phyloP scores from a whole-genome alignment of 2,797 vertebrate species.

The Varecia variegata region DNA sequence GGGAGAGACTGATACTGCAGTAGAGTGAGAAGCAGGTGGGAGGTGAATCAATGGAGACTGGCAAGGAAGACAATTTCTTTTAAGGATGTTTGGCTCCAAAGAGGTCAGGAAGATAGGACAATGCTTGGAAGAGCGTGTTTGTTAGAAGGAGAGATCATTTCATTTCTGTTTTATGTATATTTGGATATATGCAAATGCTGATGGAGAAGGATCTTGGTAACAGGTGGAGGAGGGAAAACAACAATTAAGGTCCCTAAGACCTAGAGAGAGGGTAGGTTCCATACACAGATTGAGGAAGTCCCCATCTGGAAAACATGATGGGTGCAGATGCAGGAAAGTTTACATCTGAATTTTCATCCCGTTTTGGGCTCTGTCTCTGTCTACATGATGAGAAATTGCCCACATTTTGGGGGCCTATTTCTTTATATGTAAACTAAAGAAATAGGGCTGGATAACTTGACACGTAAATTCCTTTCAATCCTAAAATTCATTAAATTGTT shows the following conservation, averaged over 20 bases:
- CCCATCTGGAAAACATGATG: too few species aligned
- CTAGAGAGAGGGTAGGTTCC: background rate
- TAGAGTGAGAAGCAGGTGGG: background rate
- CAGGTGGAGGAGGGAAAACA: background rate
- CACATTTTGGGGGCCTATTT: background rate
- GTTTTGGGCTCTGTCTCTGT: background rate
- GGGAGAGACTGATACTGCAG: too few species aligned
- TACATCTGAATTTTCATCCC: rapidly evolving
- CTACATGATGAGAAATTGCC: background rate
- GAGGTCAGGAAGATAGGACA: background rate
- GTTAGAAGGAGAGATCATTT: background rate
- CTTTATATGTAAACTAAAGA: background rate
- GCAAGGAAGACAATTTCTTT: background rate
- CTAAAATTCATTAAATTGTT: background rate
- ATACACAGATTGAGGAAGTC: background rate
- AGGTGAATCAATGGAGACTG: too few species aligned
- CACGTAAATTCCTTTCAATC: background rate
- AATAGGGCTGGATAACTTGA: background rate
- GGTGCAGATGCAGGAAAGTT: background rate
- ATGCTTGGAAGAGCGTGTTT: background rate
- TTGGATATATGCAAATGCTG: background rate
- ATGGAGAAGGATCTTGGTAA: background rate
- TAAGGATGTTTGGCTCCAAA: background rate
- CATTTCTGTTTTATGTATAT: background rate
- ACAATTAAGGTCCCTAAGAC: background rate